Base-by-base conservation (phyloP, 2,888 invertebrate species). In the Diarsia rubi region DNA sequence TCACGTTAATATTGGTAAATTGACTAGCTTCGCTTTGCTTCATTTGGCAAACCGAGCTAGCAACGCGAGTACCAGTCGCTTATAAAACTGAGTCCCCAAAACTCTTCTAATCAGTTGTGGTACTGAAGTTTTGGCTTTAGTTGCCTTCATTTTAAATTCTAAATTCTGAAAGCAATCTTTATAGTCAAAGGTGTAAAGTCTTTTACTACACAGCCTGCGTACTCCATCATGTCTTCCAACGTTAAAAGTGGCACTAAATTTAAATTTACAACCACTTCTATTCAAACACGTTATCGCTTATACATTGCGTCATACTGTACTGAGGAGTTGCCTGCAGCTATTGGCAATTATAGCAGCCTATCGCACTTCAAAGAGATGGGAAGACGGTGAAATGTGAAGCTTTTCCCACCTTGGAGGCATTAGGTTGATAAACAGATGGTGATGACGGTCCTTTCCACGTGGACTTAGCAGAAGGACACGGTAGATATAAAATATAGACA, bases 281-380 rank as follows among this genome's bases (percentile, higher is more conserved):
- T 74, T 59, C 52, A 71, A 65, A 64, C 75, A 69, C 76, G 77
- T 73, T 69, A 31, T 19, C 75, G 78, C 83, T 86, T 75, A 19
- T 86, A 44, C 66, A 82, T 90, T 88, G 66, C n/a, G 69, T 79
- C 85, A 72, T 62, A 75, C 76, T 78, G 66, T 75, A 85, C 78
- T 78, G 84, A 88, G 85, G 89, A 90, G 85, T 91, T 91, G 93
- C 95, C 93, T 85, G 86, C 82, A 93, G 95, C 95, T 95, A 95
- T 95, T 94, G 94, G 93, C 94, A 95, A 95, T 95, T 94, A 95
- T 91, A 92, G 84, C 91, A 89, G 91, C 89, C 93, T 94, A 93
- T 93, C 93, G 90, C 89, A 89, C 93, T 90, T 94, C 94, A 95
- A 95, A 95, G 94, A 91, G 92, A 90, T 89, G 86, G 88, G 83